A percentile compares a stretch with the other conserved stretches of the same genome.
Evolutionary conservation across 2,797 vertebrate species (phyloP).

Genomic region (Eulemur albifrons): DNA sequence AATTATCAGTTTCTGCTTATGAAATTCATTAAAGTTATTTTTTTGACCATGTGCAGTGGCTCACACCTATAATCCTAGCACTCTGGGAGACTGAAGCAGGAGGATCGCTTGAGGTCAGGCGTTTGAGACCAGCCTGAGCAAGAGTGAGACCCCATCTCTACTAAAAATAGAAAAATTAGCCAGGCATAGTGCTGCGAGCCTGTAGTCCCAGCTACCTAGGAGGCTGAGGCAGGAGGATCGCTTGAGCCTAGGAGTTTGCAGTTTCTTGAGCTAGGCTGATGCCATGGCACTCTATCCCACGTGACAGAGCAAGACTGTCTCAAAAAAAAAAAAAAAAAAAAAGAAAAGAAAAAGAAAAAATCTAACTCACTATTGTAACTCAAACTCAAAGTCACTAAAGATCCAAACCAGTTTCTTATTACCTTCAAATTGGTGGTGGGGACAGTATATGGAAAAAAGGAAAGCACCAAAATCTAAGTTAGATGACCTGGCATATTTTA

Average conservation of each 20-base stretch:
- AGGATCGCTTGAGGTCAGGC: no score
- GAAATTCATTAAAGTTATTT: not conserved
- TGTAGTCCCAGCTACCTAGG: no score
- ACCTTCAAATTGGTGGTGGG: not conserved
- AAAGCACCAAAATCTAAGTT: not conserved
- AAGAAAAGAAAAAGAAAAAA: conserved; percentile 8
- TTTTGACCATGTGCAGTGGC: not conserved
- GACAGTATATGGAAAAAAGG: not conserved
- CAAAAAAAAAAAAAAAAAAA: not conserved
- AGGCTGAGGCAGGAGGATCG: no score
- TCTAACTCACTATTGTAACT: not conserved
- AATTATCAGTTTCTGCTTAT: not conserved
- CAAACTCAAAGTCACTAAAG: not conserved
- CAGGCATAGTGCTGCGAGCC: rapidly evolving
- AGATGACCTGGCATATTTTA: not conserved
- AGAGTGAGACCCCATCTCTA: no score
- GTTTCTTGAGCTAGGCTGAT: no score
- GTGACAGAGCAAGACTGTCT: not conserved
- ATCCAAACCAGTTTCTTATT: not conserved
- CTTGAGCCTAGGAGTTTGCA: no score
- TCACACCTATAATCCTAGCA: no score
- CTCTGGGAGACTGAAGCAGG: no score
- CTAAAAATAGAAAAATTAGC: no score
- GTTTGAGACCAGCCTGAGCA: no score
- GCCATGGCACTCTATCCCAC: no score